Evolutionary conservation across 2,888 invertebrate genomes (phyloP).

Genomic region (Metalampra italica): DNA sequence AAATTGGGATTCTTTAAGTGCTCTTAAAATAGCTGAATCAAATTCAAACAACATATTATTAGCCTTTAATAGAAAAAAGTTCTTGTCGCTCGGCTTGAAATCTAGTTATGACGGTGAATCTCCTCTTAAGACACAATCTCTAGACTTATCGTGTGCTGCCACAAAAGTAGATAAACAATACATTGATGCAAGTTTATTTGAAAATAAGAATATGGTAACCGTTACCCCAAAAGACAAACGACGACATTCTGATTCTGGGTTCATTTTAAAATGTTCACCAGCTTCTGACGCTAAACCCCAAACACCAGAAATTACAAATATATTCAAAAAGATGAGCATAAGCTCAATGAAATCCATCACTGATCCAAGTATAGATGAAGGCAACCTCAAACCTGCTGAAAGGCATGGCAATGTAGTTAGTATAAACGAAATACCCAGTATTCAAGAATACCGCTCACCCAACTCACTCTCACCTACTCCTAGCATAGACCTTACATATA

Average conservation of each 20-base stretch:
- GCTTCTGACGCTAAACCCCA: slow-evolving; percentile 5
- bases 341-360: slow-evolving; percentile 13
- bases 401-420: slow-evolving; percentile 62
- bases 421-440: slow-evolving; percentile 72
- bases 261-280: slow-evolving; percentile 31
- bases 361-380: slow-evolving; percentile 11
- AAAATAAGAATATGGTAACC: slow-evolving; percentile 10
- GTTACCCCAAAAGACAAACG: slow-evolving; percentile 19
- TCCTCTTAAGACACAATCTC: slow-evolving; percentile 20
- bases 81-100: slow-evolving; percentile 53
- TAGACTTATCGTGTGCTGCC: slow-evolving; percentile 21
- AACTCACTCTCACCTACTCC: slow-evolving; percentile 45
- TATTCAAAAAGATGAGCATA: slow-evolving; percentile 51
- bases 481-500: slow-evolving; percentile 44
- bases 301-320: slow-evolving; percentile 28
- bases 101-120: slow-evolving; percentile 35
- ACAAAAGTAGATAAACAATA: slow-evolving; percentile 11
- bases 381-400: slow-evolving; percentile 26
- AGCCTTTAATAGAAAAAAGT: slow-evolving; percentile 36
- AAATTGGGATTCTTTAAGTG: slow-evolving; percentile 12
- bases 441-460: slow-evolving; percentile 67
- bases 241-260: slow-evolving; percentile 47
- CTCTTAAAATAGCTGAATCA: slow-evolving; percentile 3
- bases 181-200: slow-evolving; percentile 4
- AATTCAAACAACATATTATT: neutral